These are phyloP conservation scores for Huso huso DNA, from an alignment of 2,797 vertebrate species.

Conservation along the genomic window DNA sequence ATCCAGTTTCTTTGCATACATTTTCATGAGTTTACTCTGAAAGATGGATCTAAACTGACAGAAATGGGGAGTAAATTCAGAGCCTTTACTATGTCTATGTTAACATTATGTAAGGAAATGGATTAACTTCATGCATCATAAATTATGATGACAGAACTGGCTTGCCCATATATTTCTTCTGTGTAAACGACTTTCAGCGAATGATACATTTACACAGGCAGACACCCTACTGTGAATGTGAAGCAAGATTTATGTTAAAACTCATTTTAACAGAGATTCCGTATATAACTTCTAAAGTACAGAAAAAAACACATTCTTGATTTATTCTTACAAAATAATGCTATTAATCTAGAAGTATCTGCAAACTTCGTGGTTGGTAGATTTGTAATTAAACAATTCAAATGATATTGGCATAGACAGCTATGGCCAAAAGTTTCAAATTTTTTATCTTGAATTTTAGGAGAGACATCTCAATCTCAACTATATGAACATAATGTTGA, in stretches of 20 bases:
- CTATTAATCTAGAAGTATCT: no score
- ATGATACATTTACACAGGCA: slow-evolving; percentile 12
- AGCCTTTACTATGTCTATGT: slow-evolving; percentile 1
- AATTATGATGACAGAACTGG: slow-evolving; percentile 13
- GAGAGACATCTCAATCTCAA: no score
- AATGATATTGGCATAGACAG: no score
- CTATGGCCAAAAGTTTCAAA: no score
- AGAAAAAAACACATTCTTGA: neutral
- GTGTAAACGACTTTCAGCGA: slow-evolving; percentile 6
- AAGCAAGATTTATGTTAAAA: slow-evolving; percentile 12
- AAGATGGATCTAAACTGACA: slow-evolving; percentile 3
- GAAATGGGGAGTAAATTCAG: neutral
- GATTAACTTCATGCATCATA: slow-evolving; percentile 16
- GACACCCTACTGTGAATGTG: slow-evolving; percentile 4
- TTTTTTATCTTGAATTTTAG: no score
- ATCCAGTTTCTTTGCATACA: no score
- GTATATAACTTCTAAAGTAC: slow-evolving; percentile 5
- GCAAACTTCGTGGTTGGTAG: no score
- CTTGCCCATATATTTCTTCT: slow-evolving; percentile 14
- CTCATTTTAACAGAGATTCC: slow-evolving; percentile 10
- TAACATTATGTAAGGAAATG: slow-evolving; percentile 10
- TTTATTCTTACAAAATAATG: no score
- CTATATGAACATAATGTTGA: no score
- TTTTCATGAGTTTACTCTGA: slow-evolving; percentile 8
- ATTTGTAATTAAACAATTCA: no score